Conservation (phyloP, 2,888 invertebrate species). For the Protodeltote pygarga region DNA sequence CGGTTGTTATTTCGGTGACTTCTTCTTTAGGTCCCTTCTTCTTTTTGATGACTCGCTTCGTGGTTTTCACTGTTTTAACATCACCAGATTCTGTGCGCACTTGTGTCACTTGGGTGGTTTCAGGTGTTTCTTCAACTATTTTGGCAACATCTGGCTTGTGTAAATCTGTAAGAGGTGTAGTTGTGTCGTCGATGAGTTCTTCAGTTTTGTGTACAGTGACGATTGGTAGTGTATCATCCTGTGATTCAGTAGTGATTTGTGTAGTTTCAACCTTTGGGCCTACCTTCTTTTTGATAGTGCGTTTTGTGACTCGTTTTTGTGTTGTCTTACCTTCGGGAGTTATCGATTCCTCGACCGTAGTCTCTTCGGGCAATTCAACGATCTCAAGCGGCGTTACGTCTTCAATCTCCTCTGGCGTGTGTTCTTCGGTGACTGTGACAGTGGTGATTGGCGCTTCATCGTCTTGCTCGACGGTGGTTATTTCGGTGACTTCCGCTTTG, state of each 20-base stretch:
- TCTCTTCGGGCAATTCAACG: constrained; percentile 54
- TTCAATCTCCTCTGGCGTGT: constrained; percentile 21
- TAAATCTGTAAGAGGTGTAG: constrained; percentile 29
- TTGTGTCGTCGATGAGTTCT: constrained; percentile 51
- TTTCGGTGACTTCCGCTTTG: constrained; percentile 43
- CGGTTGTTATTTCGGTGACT: constrained; percentile 45
- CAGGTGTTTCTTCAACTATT: constrained; percentile 48
- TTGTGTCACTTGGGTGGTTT: constrained; percentile 38
- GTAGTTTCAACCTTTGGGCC: constrained; percentile 60
- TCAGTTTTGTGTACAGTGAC: constrained; percentile 50
- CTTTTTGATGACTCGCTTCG: constrained; percentile 57
- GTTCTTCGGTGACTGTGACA: constrained; percentile 13
- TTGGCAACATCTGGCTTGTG: constrained; percentile 50
- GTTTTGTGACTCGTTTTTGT: constrained; percentile 38
- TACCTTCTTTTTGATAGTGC: constrained; percentile 29
- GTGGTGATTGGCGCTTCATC: constrained; percentile 32
- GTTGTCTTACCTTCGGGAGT: constrained; percentile 58
- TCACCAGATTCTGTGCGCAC: constrained; percentile 43
- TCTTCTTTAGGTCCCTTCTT: constrained; percentile 45
- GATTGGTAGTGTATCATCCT: constrained; percentile 44
- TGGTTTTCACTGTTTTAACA: constrained; percentile 54
- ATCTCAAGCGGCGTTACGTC: constrained; percentile 23
- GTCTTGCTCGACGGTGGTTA: constrained; percentile 38
- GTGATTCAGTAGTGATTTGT: constrained; percentile 41
- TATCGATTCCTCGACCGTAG: constrained; percentile 33